Percentiles rank a stretch among this genome's conserved stretches.
Conservation (phyloP, 1,140 invertebrate genomes). For the Protaetia brevitarsis region DNA sequence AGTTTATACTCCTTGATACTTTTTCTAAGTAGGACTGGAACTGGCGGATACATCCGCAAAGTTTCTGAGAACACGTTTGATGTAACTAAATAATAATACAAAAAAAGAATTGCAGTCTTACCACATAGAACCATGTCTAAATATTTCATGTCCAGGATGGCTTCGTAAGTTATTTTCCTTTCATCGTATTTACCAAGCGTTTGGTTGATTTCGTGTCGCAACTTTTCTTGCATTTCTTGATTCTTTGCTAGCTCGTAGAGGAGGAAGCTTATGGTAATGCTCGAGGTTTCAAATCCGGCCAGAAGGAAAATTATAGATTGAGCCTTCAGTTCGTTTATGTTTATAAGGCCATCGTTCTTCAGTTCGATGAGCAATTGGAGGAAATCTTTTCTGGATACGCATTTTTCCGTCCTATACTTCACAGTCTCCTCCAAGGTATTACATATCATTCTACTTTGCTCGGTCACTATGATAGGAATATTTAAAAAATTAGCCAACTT, state of each 20-base stretch:
- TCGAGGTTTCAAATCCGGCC: slow-evolving; percentile 54
- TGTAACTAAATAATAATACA: neutral
- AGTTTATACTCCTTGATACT: slow-evolving; percentile 53
- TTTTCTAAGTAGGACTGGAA: slow-evolving; percentile 52
- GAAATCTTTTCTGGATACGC: slow-evolving; percentile 52
- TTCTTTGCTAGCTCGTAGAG: slow-evolving; percentile 51
- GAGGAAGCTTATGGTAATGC: slow-evolving; percentile 48
- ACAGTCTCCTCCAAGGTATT: slow-evolving; percentile 43
- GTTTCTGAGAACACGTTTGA: slow-evolving; percentile 49
- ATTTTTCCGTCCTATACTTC: slow-evolving; percentile 49
- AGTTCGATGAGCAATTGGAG: slow-evolving; percentile 56
- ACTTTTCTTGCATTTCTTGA: slow-evolving; percentile 49
- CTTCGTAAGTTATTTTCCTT: slow-evolving; percentile 55
- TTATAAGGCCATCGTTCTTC: slow-evolving; percentile 40
- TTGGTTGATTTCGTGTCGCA: slow-evolving; percentile 49
- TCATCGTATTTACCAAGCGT: slow-evolving; percentile 47
- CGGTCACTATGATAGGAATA: neutral
- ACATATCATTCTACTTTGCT: neutral
- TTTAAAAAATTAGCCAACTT: neutral
- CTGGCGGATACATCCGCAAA: slow-evolving; percentile 58
- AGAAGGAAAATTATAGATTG: slow-evolving; percentile 40
- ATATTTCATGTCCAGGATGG: slow-evolving; percentile 54
- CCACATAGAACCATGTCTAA: slow-evolving; percentile 45
- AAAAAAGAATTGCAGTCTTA: slow-evolving; percentile 18
- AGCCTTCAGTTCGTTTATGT: slow-evolving; percentile 24